A percentile compares a stretch with the other conserved stretches of the same genome.
Evolutionary conservation across 2,797 vertebrate species (phyloP).

Genomic region (Buceros bicornis): DNA sequence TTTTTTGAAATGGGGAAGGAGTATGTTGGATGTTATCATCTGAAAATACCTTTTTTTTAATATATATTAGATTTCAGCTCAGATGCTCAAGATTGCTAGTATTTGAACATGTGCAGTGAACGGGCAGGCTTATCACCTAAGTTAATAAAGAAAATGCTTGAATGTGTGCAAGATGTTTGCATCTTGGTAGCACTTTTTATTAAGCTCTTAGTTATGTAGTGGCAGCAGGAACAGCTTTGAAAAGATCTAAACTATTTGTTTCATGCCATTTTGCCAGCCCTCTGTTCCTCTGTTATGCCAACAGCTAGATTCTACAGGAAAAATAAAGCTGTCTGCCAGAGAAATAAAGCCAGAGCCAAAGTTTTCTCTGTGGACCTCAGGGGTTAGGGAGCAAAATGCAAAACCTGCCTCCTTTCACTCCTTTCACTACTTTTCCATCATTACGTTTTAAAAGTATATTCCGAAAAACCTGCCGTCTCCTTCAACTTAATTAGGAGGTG

Average conservation of each 20-base stretch:
- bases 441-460: background rate
- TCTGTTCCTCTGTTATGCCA: slow-evolving; percentile 34
- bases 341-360: slow-evolving; percentile 10
- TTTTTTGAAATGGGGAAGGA: slow-evolving; percentile 24
- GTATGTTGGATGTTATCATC: background rate
- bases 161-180: slow-evolving; percentile 26
- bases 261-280: slow-evolving; percentile 38
- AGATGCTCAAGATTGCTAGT: background rate
- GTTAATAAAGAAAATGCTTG: slow-evolving; percentile 32
- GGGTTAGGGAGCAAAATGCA: background rate
- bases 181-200: slow-evolving; percentile 51
- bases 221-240: slow-evolving; percentile 2
- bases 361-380: background rate
- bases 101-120: slow-evolving; percentile 33
- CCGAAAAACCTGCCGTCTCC: background rate
- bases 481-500: background rate
- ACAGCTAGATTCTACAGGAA: background rate
- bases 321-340: slow-evolving; percentile 17
- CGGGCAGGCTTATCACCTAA: slow-evolving; percentile 39
- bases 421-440: background rate
- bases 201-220: background rate
- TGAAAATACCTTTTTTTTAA: slow-evolving; percentile 41
- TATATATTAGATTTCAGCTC: slow-evolving; percentile 41
- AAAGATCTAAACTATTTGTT: slow-evolving; percentile 17
- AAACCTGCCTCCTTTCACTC: background rate